These are phyloP conservation scores for Acanthiza pusilla DNA, from an alignment of 2,797 vertebrate genomes.

Conservation along the genomic window DNA sequence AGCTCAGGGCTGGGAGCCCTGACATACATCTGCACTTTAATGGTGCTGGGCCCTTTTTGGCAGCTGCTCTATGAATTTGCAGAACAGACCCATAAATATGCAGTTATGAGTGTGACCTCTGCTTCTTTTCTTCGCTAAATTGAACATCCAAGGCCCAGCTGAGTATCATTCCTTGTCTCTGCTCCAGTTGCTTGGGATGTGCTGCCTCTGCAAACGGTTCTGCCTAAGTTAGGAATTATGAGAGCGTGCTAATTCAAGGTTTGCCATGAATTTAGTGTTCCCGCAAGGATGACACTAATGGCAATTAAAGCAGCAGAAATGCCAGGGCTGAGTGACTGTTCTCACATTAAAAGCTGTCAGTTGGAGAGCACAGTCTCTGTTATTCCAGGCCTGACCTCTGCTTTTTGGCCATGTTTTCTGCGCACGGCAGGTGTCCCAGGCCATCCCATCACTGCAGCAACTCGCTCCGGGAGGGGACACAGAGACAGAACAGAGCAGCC, in stretches of 20 bases:
- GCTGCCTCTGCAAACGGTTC: conserved; percentile 4
- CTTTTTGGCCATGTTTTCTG: not conserved
- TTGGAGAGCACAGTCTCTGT: not conserved
- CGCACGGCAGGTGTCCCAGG: not conserved
- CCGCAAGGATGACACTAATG: conserved; percentile 6
- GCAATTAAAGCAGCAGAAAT: conserved; percentile 39
- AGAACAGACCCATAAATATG: not conserved
- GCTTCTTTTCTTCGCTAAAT: not conserved
- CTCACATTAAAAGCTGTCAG: conserved; percentile 19
- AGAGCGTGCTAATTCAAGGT: not conserved
- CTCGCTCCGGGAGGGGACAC: rapidly evolving
- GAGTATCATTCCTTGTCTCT: conserved; percentile 14
- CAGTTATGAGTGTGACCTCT: conserved; percentile 21
- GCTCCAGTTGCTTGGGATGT: conserved; percentile 19
- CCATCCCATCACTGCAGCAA: not conserved
- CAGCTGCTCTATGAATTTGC: conserved; percentile 13
- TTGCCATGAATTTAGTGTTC: conserved; percentile 22
- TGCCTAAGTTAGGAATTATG: not conserved
- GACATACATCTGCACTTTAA: not conserved
- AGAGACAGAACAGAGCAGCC: not conserved
- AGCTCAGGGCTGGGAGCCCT: not conserved
- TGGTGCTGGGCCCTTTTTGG: not conserved
- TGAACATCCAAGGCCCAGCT: conserved; percentile 6
- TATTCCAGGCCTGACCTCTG: conserved; percentile 39
- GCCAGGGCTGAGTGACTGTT: conserved; percentile 1